Evolutionary conservation across 2,113 vertebrate genomes (phyloP), one percentile per base, ranked within the genome.

Genomic region (Pelecanus crispus): DNA sequence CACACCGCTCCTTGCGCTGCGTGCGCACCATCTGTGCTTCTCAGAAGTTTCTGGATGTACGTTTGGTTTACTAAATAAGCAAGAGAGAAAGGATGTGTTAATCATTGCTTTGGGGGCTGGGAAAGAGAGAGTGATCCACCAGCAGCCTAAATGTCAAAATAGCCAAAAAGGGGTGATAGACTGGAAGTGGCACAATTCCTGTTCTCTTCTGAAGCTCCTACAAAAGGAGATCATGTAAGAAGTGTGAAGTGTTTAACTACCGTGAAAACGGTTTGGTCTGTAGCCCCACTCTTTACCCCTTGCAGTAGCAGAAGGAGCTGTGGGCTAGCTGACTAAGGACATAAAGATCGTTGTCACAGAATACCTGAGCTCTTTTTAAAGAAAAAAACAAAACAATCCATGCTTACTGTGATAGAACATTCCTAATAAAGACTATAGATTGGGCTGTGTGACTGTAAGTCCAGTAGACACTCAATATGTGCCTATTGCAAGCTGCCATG

Each of bases 21-120:
- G 0, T 3, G 56, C 66, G 6, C 25, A 1, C 6, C 6, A 1
- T 4, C 15, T 4, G 0, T 10, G 50, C 67, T 67, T 13, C 71
- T 36, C 9, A 5, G 59, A 82, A 73, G 32, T 22, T 81, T 83
- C 75, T 88, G 77, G 26, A 42, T 22, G 5, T 58, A 3, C 1
- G 1, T 44, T 63, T 91, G 31, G 18, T n/a, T 80, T 72, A 6
- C 19, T 83, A 62, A 70, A 13, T 68, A 52, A 53, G 22, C 0
- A 6, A 68, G 13, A 74, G 32, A n/a, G 52, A 78, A 50, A 73
- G 26, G 32, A 22, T 86, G 20, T 5, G 3, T 81, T 78, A 74
- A 36, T 84, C 3, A 0, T 83, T n/a, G 21, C 50, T 86, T 25
- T 14, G 14, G 52, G 32, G 29, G 11, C 62, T 88, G n/a, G 14